phyloP scores from a whole-genome alignment of 2,113 vertebrate genomes.

The Merops nubicus region DNA sequence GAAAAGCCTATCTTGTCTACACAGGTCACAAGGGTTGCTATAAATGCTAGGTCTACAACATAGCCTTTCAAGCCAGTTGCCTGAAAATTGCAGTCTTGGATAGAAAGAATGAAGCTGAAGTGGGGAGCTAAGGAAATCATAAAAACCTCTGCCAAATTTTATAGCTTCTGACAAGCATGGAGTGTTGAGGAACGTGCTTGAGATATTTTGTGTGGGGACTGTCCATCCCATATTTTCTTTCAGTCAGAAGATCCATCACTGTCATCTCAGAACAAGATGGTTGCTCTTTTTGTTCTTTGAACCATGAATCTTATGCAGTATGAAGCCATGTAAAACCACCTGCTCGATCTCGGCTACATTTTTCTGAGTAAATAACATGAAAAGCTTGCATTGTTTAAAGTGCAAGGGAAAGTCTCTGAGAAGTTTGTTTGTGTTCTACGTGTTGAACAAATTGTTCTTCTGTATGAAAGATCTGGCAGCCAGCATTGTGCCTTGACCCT shows the following conservation, averaged over 20 bases:
- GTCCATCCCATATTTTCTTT: neutral
- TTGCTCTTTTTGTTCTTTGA: neutral
- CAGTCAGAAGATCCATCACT: neutral
- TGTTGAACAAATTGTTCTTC: neutral
- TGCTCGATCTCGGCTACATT: neutral
- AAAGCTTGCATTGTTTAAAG: slow-evolving; percentile 18
- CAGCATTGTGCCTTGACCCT: neutral
- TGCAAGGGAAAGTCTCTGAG: neutral
- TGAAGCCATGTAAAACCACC: neutral
- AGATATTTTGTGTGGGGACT: neutral
- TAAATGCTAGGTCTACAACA: neutral
- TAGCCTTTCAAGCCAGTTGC: neutral
- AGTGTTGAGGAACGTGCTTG: neutral
- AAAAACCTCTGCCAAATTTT: neutral
- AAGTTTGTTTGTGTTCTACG: neutral
- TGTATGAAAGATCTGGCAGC: neutral
- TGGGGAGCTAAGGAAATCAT: neutral
- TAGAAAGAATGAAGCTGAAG: neutral
- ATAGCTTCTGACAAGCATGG: neutral
- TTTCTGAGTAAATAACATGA: slow-evolving; percentile 22
- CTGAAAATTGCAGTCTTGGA: neutral
- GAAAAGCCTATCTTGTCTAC: neutral
- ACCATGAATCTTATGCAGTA: neutral
- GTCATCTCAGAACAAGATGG: neutral
- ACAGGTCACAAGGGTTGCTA: neutral